phyloP scores from a whole-genome alignment of 2,113 vertebrate genomes.

The Diglossa brunneiventris region DNA sequence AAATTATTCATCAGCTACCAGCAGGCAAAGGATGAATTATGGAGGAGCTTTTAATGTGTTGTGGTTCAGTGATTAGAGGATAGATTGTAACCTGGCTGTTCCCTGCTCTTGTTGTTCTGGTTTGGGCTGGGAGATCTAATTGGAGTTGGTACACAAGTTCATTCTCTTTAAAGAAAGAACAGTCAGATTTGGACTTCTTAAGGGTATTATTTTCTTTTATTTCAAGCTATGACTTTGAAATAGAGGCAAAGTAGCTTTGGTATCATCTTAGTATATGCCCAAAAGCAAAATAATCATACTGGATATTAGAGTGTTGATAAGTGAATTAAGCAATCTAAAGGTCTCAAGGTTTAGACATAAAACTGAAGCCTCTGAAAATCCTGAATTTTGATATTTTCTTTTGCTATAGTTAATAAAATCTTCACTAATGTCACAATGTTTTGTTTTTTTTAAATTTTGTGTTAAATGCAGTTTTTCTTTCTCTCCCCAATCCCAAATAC shows the following conservation, averaged over 20 bases:
- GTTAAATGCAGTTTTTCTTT: not conserved
- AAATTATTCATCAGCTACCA: constrained; percentile 39
- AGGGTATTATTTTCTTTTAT: not conserved
- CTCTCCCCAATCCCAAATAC: not conserved
- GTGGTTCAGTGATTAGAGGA: constrained; percentile 1
- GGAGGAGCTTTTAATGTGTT: constrained; percentile 12
- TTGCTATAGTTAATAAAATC: not conserved
- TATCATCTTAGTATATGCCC: not conserved
- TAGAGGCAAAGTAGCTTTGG: not conserved
- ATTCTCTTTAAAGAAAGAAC: not conserved
- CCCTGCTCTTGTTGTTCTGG: not conserved
- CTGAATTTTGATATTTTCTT: not conserved
- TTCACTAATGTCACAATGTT: not conserved
- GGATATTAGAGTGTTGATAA: not conserved
- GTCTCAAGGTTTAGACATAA: not conserved
- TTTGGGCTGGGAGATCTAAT: not conserved
- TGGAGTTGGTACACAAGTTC: not conserved
- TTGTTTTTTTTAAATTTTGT: not conserved
- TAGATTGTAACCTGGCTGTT: not conserved
- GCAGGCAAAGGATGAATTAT: constrained; percentile 36
- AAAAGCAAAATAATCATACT: not conserved
- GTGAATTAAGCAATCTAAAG: not conserved
- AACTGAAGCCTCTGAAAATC: not conserved
- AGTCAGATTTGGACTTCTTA: not conserved
- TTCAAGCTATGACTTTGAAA: not conserved